Base-by-base conservation (phyloP, 37 sponge, comb jelly and placozoan genomes). In the Tethya wilhelma region DNA sequence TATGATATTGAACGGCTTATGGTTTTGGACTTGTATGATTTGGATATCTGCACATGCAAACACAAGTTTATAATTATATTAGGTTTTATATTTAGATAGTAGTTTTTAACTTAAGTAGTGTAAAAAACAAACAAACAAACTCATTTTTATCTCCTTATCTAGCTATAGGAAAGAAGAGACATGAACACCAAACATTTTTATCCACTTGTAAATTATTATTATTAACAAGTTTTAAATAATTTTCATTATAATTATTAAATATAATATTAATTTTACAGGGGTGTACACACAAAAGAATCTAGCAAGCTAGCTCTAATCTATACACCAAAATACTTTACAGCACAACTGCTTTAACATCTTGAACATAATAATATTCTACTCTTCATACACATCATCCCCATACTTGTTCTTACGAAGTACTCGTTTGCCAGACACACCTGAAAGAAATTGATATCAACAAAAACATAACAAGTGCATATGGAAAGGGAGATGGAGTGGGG, bases 331-430 rank as follows among this genome's bases (percentile, higher is more conserved):
- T n/a, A n/a, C n/a, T n/a, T n/a, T n/a, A n/a, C n/a, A n/a, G n/a
- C n/a, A n/a, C n/a, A n/a, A n/a, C n/a, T n/a, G n/a, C n/a, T n/a
- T n/a, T 49, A 9, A 9, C 14, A 49, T 49, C 53, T 49, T 49
- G 53, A 49, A 19, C 53, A 19, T 49, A 19, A 9, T 49, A 49
- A 9, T 14, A 49, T 9, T 9, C 53, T 49, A 49, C 65, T 77
- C 40, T 22, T 83, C 79, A 53, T 81, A 46, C 25, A 90, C 67
- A 12, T 80, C 75, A 68, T 90, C 90, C 26, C 90, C 90, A 58
- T 84, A 90, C 69, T 90, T 79, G 63, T 90, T 90, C 28, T 81
- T 67, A 25, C 71, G 56, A 38, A 49, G 70, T 34, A 44, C 42
- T 26, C 40, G n/a, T 60, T 40, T 58, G 25, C 22, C 33, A 2